Conservation (phyloP, 2,797 vertebrate species). For the Lithobates pipiens region DNA sequence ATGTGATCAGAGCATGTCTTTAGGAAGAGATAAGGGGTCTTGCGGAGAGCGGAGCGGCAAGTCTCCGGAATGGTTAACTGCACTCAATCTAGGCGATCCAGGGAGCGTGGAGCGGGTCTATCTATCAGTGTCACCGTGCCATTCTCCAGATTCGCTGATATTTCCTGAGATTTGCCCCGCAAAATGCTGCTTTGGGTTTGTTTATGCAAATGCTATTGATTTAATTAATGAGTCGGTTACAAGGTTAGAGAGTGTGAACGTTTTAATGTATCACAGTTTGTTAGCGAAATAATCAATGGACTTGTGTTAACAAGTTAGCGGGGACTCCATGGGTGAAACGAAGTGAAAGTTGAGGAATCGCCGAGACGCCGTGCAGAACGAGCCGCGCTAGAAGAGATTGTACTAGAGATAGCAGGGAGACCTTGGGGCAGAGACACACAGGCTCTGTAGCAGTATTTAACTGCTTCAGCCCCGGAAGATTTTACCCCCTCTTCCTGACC, state of each 20-base stretch:
- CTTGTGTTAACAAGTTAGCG: slow-evolving; percentile 22
- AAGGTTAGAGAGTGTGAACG: neutral
- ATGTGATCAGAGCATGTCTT: too few species aligned
- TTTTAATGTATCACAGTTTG: slow-evolving; percentile 12
- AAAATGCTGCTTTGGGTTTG: slow-evolving; percentile 16
- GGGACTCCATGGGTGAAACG: slow-evolving; percentile 10
- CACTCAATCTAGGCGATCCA: neutral
- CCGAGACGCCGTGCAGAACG: neutral
- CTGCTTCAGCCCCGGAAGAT: too few species aligned
- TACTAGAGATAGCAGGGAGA: neutral
- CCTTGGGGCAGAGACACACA: neutral
- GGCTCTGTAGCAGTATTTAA: too few species aligned
- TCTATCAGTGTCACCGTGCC: slow-evolving; percentile 31
- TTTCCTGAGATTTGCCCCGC: slow-evolving; percentile 19
- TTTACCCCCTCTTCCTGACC: too few species aligned
- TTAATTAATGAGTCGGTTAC: slow-evolving; percentile 8
- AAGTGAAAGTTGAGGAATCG: neutral
- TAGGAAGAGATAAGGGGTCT: neutral
- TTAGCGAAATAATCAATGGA: slow-evolving; percentile 12
- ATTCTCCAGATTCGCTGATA: neutral
- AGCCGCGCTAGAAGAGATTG: neutral
- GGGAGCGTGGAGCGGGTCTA: neutral
- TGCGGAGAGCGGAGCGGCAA: neutral
- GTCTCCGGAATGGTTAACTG: slow-evolving; percentile 10
- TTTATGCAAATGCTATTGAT: slow-evolving; percentile 29